Evolutionary conservation across 2,797 vertebrate genomes (phyloP), one percentile per base, ranked within the genome.

Genomic region (Zalophus californianus): DNA sequence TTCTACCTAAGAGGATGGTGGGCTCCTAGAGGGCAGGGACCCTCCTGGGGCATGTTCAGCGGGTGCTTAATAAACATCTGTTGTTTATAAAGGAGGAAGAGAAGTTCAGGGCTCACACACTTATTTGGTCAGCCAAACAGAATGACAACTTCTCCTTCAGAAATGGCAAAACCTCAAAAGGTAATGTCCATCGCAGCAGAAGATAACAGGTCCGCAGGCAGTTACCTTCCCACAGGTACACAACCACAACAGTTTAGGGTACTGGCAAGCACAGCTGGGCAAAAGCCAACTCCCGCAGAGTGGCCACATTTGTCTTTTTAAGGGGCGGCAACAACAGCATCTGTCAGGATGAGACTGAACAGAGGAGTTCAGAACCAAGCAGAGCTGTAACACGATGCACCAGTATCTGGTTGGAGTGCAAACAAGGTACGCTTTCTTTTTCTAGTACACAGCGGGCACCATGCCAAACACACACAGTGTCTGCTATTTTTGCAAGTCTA

Each of bases 341-440:
- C 96, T 97, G 95, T 91, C 60, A 56, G 92, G 90, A 82, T 0
- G 48, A 75, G 12, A 77, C 4, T 0, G 7, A 98, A 88, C 97
- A 94, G 52, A 62, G 92, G 86, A 32, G 92, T 86, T 72, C 32
- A 95, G 95, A 95, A 54, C 91, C 72, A 79, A 3, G 91, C 18
- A 16, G 93, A 85, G 97, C 68, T 90, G 97, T 50, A 97, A 98
- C 32, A 91, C 0, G 25, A 97, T 21, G 83, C 96, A 97, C 95
- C 97, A 98, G 96, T 96, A 98, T 98, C 98, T 97, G 97, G 93
- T 91, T 97, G 97, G 97, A 98, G 97, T 91, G 86, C 94, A 68
- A 94, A 98, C 98, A 97, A 97, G 97, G 97, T 93, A 12, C 0
- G 82, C 98, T 98, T 97, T 97, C 97, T 98, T 84, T 86, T 96